Conservation (phyloP, 2,888 invertebrate species). For the Enoplolaimus lenunculus region DNA sequence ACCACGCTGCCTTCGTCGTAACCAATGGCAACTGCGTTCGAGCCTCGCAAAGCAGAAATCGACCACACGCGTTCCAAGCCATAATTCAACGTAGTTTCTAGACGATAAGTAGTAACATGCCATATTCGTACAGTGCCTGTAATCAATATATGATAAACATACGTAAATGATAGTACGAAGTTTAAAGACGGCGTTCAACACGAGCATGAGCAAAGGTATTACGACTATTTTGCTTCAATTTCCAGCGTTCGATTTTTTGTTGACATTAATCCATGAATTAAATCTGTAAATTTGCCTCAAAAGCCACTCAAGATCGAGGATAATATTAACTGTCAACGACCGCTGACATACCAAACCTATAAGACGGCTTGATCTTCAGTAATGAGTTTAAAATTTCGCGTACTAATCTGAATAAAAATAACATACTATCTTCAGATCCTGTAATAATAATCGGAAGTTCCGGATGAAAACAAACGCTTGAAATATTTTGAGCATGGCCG, state of each 20-base stretch:
- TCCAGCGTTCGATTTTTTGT: too few relatives aligned
- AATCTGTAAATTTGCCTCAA: too few relatives aligned
- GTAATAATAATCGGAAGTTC: conserved; percentile 90
- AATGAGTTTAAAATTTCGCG: too few relatives aligned
- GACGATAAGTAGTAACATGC: conserved; percentile 89
- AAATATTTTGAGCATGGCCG: conserved; percentile 86
- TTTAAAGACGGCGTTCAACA: too few relatives aligned
- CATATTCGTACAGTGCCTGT: conserved; percentile 81
- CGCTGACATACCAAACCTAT: not conserved
- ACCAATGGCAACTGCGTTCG: conserved; percentile 90
- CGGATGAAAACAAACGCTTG: conserved; percentile 82
- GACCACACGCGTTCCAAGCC: conserved; percentile 97
- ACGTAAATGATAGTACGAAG: too few relatives aligned
- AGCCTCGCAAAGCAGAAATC: conserved; percentile 75
- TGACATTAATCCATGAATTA: too few relatives aligned
- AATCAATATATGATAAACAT: conserved; percentile 8
- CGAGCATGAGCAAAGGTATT: too few relatives aligned
- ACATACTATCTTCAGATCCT: conserved; percentile 72
- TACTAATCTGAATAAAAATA: too few relatives aligned
- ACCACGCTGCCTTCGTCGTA: conserved; percentile 91
- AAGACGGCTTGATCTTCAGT: too few relatives aligned
- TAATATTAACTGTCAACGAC: too few relatives aligned
- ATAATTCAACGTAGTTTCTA: conserved; percentile 91
- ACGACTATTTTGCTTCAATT: too few relatives aligned
- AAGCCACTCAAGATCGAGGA: too few relatives aligned